A percentile compares a stretch with the other conserved stretches of the same genome.
Conservation (phyloP, 2,113 vertebrate genomes). For the Aptenodytes forsteri region DNA sequence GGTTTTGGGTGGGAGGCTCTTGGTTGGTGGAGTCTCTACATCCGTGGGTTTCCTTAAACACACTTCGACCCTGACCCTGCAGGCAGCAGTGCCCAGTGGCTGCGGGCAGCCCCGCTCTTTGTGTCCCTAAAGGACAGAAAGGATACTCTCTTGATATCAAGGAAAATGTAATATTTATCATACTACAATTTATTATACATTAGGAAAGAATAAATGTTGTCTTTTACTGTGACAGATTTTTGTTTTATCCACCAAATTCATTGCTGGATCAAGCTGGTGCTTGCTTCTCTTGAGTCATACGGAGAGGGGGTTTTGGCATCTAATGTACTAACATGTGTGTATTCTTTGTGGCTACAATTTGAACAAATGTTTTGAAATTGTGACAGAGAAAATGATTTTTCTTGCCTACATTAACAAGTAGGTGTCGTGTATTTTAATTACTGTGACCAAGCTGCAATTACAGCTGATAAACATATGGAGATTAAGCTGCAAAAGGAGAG, state of each 20-base stretch:
- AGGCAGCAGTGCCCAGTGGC: background rate
- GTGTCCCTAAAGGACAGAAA: too few relatives aligned
- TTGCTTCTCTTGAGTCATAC: background rate
- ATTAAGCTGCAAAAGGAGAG: background rate
- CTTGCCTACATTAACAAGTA: background rate
- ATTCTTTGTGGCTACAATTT: background rate
- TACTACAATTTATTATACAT: background rate
- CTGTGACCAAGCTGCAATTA: background rate
- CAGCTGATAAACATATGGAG: background rate
- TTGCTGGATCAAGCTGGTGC: background rate
- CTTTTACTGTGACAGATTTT: background rate
- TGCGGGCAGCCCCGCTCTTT: fast-evolving
- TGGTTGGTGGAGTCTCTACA: background rate
- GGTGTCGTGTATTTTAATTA: background rate
- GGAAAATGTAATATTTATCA: background rate
- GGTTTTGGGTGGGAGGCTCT: background rate
- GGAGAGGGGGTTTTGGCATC: background rate
- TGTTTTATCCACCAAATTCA: background rate
- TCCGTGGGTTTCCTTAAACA: background rate
- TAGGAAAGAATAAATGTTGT: background rate
- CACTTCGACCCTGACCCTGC: too few relatives aligned
- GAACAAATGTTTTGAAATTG: conserved; percentile 20
- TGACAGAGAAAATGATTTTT: background rate
- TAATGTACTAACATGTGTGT: background rate
- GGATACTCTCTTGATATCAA: too few relatives aligned